A percentile compares a stretch with the other conserved stretches of the same genome.
Evolutionary conservation across 2,113 vertebrate genomes (phyloP).

Genomic region (Carassius carassius): DNA sequence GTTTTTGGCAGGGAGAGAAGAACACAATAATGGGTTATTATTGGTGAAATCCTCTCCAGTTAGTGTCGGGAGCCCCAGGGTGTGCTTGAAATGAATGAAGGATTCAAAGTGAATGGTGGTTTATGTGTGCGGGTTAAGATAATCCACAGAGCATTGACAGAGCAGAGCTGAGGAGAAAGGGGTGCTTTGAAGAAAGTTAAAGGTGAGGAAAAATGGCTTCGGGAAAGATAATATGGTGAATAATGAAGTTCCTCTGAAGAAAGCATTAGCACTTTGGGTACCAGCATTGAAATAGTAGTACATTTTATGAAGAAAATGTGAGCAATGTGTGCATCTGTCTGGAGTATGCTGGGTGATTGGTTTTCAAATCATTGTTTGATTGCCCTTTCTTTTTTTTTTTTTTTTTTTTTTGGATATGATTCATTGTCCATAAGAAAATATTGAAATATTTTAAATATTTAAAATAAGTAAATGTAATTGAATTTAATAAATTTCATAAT

Average conservation of each 20-base stretch:
- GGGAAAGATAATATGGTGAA: slow-evolving; percentile 23
- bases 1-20: not conserved
- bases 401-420: not conserved
- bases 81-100: slow-evolving; percentile 29
- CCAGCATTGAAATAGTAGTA: not conserved
- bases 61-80: not conserved
- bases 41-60: slow-evolving; percentile 13
- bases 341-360: not conserved
- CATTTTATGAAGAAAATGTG: not conserved
- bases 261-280: not conserved
- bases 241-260: slow-evolving; percentile 20
- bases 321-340: not conserved
- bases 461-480: not conserved
- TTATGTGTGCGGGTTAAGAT: slow-evolving; percentile 13
- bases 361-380: too few relatives aligned
- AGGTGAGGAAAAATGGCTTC: slow-evolving; percentile 7
- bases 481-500: too few relatives aligned
- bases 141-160: slow-evolving; percentile 19
- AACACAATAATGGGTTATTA: slow-evolving; percentile 22
- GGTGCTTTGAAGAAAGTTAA: not conserved
- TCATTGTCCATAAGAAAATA: not conserved
- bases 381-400: too few relatives aligned
- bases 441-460: not conserved
- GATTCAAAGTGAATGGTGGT: slow-evolving; percentile 7
- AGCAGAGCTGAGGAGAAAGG: slow-evolving; percentile 8